Evolutionary conservation across 2,888 invertebrate genomes (phyloP).

Genomic region (Spodoptera picta): DNA sequence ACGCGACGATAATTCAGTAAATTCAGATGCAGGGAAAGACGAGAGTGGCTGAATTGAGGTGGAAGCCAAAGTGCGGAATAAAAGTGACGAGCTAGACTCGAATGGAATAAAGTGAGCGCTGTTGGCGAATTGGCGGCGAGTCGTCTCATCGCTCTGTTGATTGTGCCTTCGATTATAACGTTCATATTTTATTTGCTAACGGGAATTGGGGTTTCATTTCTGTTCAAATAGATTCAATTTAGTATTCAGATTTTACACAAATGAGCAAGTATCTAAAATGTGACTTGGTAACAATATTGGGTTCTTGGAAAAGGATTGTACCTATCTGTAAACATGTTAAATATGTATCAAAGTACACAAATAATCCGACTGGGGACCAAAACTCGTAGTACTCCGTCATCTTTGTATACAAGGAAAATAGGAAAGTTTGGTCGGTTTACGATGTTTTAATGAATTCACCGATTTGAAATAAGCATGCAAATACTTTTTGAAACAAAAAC

Average conservation of each 20-base stretch:
- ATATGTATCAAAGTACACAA: too few species aligned
- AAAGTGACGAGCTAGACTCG: conserved; percentile 78
- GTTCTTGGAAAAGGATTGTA: too few species aligned
- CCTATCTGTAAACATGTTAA: too few species aligned
- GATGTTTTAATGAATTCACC: conserved; percentile 8
- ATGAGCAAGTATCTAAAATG: too few species aligned
- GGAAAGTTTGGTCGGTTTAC: too few species aligned
- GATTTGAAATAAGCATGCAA: conserved; percentile 33
- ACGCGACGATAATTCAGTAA: conserved; percentile 62
- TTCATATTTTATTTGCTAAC: conserved; percentile 34
- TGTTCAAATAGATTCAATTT: background rate
- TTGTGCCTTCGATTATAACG: conserved; percentile 51
- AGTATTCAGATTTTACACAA: background rate
- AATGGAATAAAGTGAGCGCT: conserved; percentile 61
- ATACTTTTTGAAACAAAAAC: conserved; percentile 18
- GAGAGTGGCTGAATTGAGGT: conserved; percentile 85
- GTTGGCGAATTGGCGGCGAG: conserved; percentile 58
- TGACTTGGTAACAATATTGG: too few species aligned
- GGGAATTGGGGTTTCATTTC: background rate
- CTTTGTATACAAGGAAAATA: too few species aligned
- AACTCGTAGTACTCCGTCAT: background rate
- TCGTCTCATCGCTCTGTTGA: conserved; percentile 45
- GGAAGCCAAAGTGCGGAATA: conserved; percentile 85
- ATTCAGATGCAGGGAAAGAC: conserved; percentile 83
- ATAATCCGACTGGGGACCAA: too few species aligned